Conservation (phyloP, 1,140 invertebrate genomes). For the Heliothis subflexa region DNA sequence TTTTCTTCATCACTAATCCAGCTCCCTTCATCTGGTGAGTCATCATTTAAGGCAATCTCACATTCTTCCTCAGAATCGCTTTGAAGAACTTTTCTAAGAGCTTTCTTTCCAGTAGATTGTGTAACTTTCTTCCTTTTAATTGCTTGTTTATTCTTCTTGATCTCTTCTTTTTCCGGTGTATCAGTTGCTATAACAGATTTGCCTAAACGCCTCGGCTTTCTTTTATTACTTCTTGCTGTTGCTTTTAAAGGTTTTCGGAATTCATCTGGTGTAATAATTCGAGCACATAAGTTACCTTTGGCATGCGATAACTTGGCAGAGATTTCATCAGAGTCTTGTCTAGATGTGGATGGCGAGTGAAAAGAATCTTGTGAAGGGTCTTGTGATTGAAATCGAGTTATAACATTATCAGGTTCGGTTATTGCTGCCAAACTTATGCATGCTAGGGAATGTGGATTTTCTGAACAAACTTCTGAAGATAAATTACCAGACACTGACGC, state of each 20-base stretch:
- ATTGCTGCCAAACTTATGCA: too few relatives aligned
- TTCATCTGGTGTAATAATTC: slow-evolving; percentile 51
- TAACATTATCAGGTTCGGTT: too few relatives aligned
- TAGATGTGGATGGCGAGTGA: not conserved
- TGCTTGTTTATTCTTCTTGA: not conserved
- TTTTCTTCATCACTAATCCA: slow-evolving; percentile 19
- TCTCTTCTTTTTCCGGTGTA: slow-evolving; percentile 48
- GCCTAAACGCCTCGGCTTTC: slow-evolving; percentile 49
- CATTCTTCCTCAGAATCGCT: slow-evolving; percentile 36
- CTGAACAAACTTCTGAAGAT: too few relatives aligned
- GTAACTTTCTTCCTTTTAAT: not conserved
- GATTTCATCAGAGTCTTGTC: not conserved
- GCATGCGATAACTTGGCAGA: not conserved
- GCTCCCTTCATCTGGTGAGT: slow-evolving; percentile 25
- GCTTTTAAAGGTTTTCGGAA: slow-evolving; percentile 53
- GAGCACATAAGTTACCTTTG: not conserved
- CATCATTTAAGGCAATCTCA: slow-evolving; percentile 16
- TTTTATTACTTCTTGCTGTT: slow-evolving; percentile 48
- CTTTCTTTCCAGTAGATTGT: slow-evolving; percentile 19
- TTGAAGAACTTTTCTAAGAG: slow-evolving; percentile 52
- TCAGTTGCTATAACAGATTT: slow-evolving; percentile 53
- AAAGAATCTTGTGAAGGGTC: too few relatives aligned
- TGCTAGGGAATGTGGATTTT: too few relatives aligned
- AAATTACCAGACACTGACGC: too few relatives aligned
- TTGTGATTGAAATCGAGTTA: too few relatives aligned